These are phyloP conservation scores for Ceryle rudis DNA, from an alignment of 2,797 vertebrate species.

Conservation along the genomic window DNA sequence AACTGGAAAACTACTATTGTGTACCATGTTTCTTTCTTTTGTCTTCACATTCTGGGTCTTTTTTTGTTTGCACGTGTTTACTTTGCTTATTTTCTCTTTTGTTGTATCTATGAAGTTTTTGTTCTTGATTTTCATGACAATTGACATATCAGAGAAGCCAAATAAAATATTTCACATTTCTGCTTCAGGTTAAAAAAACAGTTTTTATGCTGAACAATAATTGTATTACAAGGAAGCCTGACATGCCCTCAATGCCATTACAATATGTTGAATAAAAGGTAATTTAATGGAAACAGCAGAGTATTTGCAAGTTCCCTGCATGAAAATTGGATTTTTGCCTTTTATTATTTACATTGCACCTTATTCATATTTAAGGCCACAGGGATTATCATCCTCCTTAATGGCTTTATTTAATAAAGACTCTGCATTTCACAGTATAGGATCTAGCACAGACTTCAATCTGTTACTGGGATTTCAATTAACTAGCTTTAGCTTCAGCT, in stretches of 20 bases:
- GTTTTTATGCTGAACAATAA: constrained; percentile 51
- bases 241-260: constrained; percentile 20
- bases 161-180: constrained; percentile 51
- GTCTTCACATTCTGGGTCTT: not conserved
- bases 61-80: constrained; percentile 26
- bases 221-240: constrained; percentile 47
- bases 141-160: constrained; percentile 21
- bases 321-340: constrained; percentile 75
- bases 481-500: constrained; percentile 42
- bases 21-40: constrained; percentile 28
- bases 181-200: constrained; percentile 37
- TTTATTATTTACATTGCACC: constrained; percentile 71
- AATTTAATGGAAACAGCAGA: constrained; percentile 59
- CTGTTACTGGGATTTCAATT: constrained; percentile 70
- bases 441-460: constrained; percentile 14
- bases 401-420: constrained; percentile 76
- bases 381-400: constrained; percentile 72
- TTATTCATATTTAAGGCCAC: constrained; percentile 75
- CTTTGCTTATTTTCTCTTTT: constrained; percentile 32
- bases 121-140: constrained; percentile 24
- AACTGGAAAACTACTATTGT: constrained; percentile 37
- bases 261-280: constrained; percentile 47
- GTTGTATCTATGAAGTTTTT: constrained; percentile 6
- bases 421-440: constrained; percentile 56
- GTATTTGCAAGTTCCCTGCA: constrained; percentile 63